Percentiles rank a stretch among this genome's conserved stretches.
Evolutionary conservation across 2,888 invertebrate genomes (phyloP).

Genomic region (Machimus rusticus): DNA sequence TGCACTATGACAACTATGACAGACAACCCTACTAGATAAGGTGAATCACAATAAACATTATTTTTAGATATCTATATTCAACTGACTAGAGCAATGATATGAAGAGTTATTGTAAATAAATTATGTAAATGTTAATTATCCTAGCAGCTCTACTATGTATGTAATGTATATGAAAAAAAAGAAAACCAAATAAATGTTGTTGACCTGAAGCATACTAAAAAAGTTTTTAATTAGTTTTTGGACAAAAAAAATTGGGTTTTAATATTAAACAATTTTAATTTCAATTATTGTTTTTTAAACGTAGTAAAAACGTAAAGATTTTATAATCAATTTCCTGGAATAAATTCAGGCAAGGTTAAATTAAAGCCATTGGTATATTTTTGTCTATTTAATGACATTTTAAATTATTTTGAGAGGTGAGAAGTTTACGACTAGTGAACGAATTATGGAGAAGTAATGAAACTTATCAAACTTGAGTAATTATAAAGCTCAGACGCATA

Average conservation of each 20-base stretch:
- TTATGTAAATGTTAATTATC: background rate
- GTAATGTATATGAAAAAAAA: background rate
- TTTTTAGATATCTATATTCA: background rate
- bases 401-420: no score
- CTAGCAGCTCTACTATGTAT: background rate
- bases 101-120: background rate
- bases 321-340: no score
- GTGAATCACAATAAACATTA: constrained; percentile 18
- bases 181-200: constrained; percentile 5
- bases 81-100: background rate
- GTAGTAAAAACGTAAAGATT: no score
- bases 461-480: background rate
- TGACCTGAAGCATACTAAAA: background rate
- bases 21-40: constrained; percentile 6
- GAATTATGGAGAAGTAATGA: background rate
- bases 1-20: background rate
- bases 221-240: background rate
- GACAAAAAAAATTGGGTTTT: background rate
- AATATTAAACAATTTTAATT: no score
- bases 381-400: no score
- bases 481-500: background rate
- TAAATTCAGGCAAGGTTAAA: no score
- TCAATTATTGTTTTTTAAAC: no score
- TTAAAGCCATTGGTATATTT: no score
- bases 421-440: background rate